Base-by-base conservation (phyloP, 2,113 vertebrate species). In the Ondatra zibethicus region DNA sequence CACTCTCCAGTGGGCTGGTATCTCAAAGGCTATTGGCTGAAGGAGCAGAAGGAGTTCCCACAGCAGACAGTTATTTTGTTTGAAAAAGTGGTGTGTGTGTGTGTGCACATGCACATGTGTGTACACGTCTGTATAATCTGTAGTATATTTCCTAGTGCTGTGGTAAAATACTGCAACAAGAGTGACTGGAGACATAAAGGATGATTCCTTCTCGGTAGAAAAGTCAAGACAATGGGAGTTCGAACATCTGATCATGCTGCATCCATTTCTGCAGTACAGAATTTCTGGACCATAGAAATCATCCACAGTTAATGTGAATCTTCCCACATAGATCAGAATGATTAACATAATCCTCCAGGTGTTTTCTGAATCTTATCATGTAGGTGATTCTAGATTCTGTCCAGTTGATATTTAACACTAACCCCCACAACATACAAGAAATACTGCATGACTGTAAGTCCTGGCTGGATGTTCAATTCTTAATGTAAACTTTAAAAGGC, bases 21-120 rank as follows among this genome's bases (percentile, higher is more conserved):
- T n/a, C n/a, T n/a, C n/a, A n/a, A n/a, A n/a, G n/a, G n/a, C n/a
- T n/a, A n/a, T n/a, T n/a, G n/a, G n/a, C n/a, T n/a, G n/a, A n/a
- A n/a, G n/a, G n/a, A n/a, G n/a, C n/a, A n/a, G n/a, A n/a, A n/a
- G n/a, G n/a, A n/a, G n/a, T n/a, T n/a, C n/a, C n/a, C n/a, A n/a
- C n/a, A n/a, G n/a, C n/a, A n/a, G 9, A 10, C 1, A 58, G n/a
- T 8, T 39, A 82, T 39, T 68, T 45, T 88, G 39, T 16, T 0
- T 33, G 0, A 13, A 17, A 70, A 45, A 7, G 19, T n/a, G 29
- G 16, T 52, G 29, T 80, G 77, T 78, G 45, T 52, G 31, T 55
- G 50, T 19, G n/a, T 8, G 19, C 16, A 3, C 10, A 13, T 42
- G n/a, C 17, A 0, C 13, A 0, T 39, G n/a, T 65, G 58, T 45